Evolutionary conservation across 2,888 invertebrate genomes (phyloP).

Genomic region (Dolichomitus sp.): DNA sequence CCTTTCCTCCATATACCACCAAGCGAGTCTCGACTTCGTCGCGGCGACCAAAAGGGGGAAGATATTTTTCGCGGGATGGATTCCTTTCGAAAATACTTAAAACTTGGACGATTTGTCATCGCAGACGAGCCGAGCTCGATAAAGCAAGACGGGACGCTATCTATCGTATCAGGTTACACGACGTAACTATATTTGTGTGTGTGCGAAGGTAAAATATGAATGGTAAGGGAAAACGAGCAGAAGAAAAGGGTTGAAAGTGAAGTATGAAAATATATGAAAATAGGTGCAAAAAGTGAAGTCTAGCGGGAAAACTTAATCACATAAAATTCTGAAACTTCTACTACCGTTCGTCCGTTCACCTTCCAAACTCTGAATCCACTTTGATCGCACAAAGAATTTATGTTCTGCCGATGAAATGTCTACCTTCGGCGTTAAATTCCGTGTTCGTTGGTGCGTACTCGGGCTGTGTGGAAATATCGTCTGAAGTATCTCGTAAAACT

Average conservation of each 20-base stretch:
- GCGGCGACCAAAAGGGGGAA: conserved; percentile 25
- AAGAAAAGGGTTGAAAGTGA: neutral
- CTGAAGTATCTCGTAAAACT: conserved; percentile 22
- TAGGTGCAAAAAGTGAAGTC: conserved; percentile 32
- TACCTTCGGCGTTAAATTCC: conserved; percentile 73
- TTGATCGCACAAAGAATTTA: conserved; percentile 77
- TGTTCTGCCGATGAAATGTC: conserved; percentile 61
- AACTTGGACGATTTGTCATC: conserved; percentile 82
- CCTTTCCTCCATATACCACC: conserved; percentile 52
- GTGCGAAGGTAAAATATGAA: conserved; percentile 34
- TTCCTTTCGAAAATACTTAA: conserved; percentile 82
- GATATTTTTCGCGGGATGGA: conserved; percentile 78
- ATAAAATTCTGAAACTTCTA: conserved; percentile 73
- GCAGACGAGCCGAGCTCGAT: conserved; percentile 73
- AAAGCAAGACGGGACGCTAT: conserved; percentile 59
- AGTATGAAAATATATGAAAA: conserved; percentile 42
- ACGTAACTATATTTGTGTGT: conserved; percentile 19
- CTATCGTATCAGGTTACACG: conserved; percentile 55
- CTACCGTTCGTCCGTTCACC: conserved; percentile 3
- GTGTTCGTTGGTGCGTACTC: conserved; percentile 74
- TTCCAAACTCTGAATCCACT: conserved; percentile 70
- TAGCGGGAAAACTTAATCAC: conserved; percentile 77
- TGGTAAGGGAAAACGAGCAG: conserved; percentile 33
- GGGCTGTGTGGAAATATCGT: conserved; percentile 11
- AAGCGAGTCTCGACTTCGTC: conserved; percentile 31